A percentile compares a stretch with the other conserved stretches of the same genome.
Evolutionary conservation across 2,113 vertebrate species (phyloP).

Genomic region (Pterocles burchelli): DNA sequence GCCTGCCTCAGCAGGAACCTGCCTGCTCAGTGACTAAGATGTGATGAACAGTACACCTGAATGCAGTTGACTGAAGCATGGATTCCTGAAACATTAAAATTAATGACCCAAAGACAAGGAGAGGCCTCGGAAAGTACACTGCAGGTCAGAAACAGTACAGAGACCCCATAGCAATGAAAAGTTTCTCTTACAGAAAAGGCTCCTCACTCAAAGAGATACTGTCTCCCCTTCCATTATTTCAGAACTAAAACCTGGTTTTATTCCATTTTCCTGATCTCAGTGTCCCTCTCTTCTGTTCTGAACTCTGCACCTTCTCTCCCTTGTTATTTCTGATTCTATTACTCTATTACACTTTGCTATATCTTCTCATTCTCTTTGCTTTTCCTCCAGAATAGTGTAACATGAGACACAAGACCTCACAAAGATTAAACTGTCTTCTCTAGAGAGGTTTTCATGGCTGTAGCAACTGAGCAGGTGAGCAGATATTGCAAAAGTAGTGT

Average conservation of each 20-base stretch:
- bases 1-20: not conserved
- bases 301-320: not conserved
- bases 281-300: not conserved
- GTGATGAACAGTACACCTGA: not conserved
- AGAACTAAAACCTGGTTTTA: not conserved
- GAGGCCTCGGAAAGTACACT: not conserved
- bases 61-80: not conserved
- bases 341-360: not conserved
- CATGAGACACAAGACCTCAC: not conserved
- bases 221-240: not conserved
- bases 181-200: not conserved
- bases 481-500: not conserved
- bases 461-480: not conserved
- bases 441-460: not conserved
- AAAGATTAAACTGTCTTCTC: not conserved
- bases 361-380: not conserved
- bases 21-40: not conserved
- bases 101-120: not conserved
- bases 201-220: not conserved
- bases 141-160: not conserved
- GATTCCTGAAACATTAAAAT: not conserved
- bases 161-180: not conserved
- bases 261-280: not conserved
- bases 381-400: not conserved
- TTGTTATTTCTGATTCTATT: not conserved